These are phyloP conservation scores for Tiliacea aurago DNA, from an alignment of 2,888 invertebrate species.

Conservation along the genomic window DNA sequence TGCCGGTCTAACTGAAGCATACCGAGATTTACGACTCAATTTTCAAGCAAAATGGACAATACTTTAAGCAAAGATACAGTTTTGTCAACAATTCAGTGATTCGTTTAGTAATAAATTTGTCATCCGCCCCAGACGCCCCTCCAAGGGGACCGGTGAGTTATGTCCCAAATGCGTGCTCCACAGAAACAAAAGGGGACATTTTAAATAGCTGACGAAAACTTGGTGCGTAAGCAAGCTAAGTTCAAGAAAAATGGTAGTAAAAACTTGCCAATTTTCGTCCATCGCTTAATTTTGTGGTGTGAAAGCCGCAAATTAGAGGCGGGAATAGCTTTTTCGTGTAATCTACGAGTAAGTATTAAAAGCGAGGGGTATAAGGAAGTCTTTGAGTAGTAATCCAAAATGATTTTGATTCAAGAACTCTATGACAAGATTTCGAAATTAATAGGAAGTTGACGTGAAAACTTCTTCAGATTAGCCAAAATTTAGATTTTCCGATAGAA, in stretches of 20 bases:
- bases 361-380: neutral
- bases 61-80: slow-evolving; percentile 53
- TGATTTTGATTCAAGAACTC: neutral
- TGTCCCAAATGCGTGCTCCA: slow-evolving; percentile 62
- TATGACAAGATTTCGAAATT: neutral
- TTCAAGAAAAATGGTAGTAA: slow-evolving; percentile 29
- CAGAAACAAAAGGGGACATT: slow-evolving; percentile 58
- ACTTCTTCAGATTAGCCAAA: neutral
- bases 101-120: slow-evolving; percentile 67
- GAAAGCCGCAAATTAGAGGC: slow-evolving; percentile 26
- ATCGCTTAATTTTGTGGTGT: slow-evolving; percentile 13
- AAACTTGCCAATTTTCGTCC: slow-evolving; percentile 19
- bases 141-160: slow-evolving; percentile 63
- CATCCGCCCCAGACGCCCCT: slow-evolving; percentile 60
- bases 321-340: slow-evolving; percentile 11
- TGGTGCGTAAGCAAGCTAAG: slow-evolving; percentile 25
- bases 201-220: slow-evolving; percentile 47
- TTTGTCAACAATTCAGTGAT: slow-evolving; percentile 51
- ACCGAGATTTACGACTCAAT: slow-evolving; percentile 48
- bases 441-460: neutral
- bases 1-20: slow-evolving; percentile 18
- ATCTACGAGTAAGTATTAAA: neutral
- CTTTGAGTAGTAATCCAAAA: slow-evolving; percentile 1
- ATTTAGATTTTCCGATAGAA: neutral
- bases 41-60: slow-evolving; percentile 47